Evolutionary conservation across 2,888 invertebrate species (phyloP).

Genomic region (Smittia aterrima): DNA sequence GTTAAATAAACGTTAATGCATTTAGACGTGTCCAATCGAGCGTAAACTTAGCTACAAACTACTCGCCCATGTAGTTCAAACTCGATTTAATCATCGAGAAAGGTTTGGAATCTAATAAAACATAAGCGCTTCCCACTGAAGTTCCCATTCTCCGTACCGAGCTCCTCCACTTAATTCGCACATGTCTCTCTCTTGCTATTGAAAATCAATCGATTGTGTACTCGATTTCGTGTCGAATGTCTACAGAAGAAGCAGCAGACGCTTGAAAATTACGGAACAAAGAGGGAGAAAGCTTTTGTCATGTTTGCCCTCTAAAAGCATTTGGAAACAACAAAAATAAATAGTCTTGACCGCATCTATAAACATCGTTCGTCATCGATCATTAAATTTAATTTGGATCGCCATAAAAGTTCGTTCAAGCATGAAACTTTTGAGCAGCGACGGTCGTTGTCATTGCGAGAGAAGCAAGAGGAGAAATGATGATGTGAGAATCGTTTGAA

Average conservation of each 20-base stretch:
- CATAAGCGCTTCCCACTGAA: background rate
- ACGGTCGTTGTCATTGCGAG: background rate
- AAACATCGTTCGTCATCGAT: constrained; percentile 38
- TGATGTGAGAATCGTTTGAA: constrained; percentile 23
- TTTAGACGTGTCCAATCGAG: constrained; percentile 37
- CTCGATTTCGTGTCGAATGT: background rate
- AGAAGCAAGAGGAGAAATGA: background rate
- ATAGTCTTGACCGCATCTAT: constrained; percentile 36
- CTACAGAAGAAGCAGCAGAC: background rate
- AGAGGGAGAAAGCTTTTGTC: constrained; percentile 7
- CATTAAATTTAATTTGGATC: constrained; percentile 40
- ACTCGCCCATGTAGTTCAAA: background rate
- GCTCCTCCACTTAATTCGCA: background rate
- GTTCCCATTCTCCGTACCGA: background rate
- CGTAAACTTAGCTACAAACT: constrained; percentile 9
- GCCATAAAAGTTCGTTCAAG: constrained; percentile 35
- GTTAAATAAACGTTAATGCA: constrained; percentile 21
- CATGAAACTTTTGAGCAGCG: constrained; percentile 25
- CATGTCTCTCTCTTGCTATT: background rate
- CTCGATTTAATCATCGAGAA: constrained; percentile 37
- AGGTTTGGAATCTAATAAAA: constrained; percentile 38
- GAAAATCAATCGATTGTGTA: constrained; percentile 25
- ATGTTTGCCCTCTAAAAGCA: background rate
- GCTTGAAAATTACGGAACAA: background rate
- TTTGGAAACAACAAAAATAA: background rate